Evolutionary conservation across 2,113 vertebrate species (phyloP).

Genomic region (Tichodroma muraria): DNA sequence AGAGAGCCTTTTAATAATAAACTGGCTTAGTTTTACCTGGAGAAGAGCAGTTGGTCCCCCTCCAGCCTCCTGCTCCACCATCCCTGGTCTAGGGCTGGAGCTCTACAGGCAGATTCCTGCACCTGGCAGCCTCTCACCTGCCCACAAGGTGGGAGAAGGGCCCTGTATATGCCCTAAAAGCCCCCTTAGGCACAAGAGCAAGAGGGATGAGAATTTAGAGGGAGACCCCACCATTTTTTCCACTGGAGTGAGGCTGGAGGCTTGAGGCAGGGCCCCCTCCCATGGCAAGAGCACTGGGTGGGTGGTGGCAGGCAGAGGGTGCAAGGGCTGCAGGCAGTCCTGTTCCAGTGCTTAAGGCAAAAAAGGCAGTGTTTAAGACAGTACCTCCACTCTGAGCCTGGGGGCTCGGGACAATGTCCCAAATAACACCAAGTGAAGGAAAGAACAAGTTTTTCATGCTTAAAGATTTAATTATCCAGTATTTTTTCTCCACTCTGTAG

Average conservation of each 20-base stretch:
- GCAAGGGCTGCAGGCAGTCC: not conserved
- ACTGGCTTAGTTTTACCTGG: not conserved
- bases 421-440: not conserved
- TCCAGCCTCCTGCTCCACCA: not conserved
- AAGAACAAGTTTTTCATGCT: not conserved
- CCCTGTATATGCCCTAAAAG: fast-evolving
- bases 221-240: not conserved
- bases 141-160: fast-evolving
- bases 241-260: not conserved
- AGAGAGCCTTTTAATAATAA: fast-evolving
- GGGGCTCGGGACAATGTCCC: fast-evolving
- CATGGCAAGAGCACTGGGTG: fast-evolving
- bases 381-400: not conserved
- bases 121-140: not conserved
- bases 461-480: not conserved
- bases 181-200: not conserved
- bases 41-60: fast-evolving
- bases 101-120: fast-evolving
- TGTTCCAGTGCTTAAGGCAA: not conserved
- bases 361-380: not conserved
- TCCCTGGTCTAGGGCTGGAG: not conserved
- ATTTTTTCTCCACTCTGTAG: not conserved
- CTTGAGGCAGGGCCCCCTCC: fast-evolving
- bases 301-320: not conserved
- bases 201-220: not conserved